Evolutionary conservation across 35 echinoderm and acorn worm species (phyloP).

Genomic region (Stichopus chloronotus): DNA sequence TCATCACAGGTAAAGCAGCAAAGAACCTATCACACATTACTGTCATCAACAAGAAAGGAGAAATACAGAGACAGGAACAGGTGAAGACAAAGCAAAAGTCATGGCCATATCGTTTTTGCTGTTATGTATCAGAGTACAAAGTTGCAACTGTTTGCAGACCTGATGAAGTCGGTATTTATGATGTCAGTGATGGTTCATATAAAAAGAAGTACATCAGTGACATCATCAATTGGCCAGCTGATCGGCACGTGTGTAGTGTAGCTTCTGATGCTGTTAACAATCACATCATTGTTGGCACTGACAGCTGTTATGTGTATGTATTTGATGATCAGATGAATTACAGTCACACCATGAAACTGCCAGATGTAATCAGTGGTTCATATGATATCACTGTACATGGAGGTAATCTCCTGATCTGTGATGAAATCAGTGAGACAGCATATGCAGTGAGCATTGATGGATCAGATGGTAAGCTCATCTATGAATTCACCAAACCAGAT

Average conservation of each 20-base stretch:
- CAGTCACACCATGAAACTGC: not conserved
- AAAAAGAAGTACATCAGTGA: not conserved
- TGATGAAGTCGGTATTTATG: not conserved
- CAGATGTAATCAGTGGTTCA: not conserved
- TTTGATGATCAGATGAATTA: constrained; percentile 31
- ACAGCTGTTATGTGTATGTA: constrained; percentile 9
- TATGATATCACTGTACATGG: not conserved
- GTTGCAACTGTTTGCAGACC: not conserved
- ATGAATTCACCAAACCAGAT: constrained; percentile 11
- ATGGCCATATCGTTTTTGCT: not conserved
- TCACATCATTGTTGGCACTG: not conserved
- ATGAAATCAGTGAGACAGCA: not conserved
- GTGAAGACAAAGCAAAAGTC: not conserved
- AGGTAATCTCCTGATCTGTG: constrained; percentile 1
- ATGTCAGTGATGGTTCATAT: not conserved
- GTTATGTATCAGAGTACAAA: not conserved
- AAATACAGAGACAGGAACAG: not conserved
- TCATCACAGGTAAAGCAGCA: not conserved
- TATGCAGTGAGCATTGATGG: not conserved
- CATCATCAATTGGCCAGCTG: not conserved
- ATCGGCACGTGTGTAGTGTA: not conserved
- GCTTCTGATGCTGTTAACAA: not conserved
- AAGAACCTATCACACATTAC: not conserved
- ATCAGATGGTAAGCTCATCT: not conserved
- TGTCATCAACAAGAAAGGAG: not conserved